These are phyloP conservation scores for Chrysomela aeneicollis DNA, from an alignment of 2,888 invertebrate species.

Conservation along the genomic window DNA sequence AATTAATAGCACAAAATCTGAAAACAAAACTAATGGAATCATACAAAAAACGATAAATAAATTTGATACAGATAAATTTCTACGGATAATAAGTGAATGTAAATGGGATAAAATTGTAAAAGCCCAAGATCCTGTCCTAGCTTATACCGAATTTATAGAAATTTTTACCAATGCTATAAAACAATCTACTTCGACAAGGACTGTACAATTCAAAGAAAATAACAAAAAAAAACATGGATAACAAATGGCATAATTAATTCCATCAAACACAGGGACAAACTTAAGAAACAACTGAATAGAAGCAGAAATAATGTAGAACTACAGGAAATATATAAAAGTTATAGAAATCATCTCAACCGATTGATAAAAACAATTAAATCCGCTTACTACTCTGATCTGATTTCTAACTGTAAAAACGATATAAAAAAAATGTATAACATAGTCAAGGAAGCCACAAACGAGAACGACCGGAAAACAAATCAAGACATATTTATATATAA, in stretches of 20 bases:
- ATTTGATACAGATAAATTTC: too few relatives aligned
- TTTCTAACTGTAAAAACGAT: background rate
- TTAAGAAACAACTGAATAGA: too few relatives aligned
- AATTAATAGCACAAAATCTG: conserved; percentile 5
- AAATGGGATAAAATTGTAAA: background rate
- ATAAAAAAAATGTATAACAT: background rate
- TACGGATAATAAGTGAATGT: background rate
- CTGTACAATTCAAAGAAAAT: background rate
- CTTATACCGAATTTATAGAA: conserved; percentile 5
- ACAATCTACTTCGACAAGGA: background rate
- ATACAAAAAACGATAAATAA: too few relatives aligned
- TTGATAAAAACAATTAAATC: conserved; percentile 21
- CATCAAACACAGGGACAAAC: conserved; percentile 18
- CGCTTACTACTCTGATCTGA: conserved; percentile 10
- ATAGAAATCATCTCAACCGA: conserved; percentile 13
- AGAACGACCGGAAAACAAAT: conserved; percentile 9
- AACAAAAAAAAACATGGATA: conserved; percentile 17
- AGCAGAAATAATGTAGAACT: conserved; percentile 6
- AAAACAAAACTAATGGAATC: background rate
- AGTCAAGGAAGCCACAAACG: conserved; percentile 10
- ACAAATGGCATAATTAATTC: conserved; percentile 17
- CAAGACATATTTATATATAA: conserved; percentile 10
- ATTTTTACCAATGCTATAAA: background rate
- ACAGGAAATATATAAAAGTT: conserved; percentile 7
- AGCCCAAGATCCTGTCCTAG: background rate